Evolutionary conservation across 2,888 invertebrate species (phyloP), one percentile per base, ranked within the genome.

Genomic region (Copidosoma aretas): DNA sequence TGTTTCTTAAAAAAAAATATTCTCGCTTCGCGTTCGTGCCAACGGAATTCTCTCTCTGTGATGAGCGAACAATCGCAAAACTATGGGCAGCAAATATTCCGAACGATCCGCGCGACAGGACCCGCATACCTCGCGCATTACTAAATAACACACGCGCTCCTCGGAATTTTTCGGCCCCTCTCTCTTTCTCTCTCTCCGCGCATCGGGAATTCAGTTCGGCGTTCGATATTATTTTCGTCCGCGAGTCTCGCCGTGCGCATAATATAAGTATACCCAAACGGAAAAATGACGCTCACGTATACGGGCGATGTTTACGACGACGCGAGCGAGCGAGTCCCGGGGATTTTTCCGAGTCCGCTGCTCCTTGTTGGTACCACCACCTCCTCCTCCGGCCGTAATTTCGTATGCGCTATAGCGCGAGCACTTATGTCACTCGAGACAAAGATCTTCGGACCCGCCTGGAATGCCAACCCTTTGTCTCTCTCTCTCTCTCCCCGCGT

Each of bases 371-470:
- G n/a, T n/a, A n/a, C n/a, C n/a, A n/a, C n/a, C n/a, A n/a, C n/a
- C n/a, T n/a, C n/a, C n/a, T n/a, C n/a, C 4, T 53, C 14, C 21
- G 12, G 8, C 12, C 32, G 56, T 58, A 58, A 76, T 74, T 73
- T 77, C 67, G 79, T 79, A 79, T 78, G 77, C 79, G 61, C 25
- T 64, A 51, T 70, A 65, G 19, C 62, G 72, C 70, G 61, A 68
- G 75, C 77, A 79, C 43, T 79, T 80, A 80, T 80, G 80, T 80
- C 80, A 79, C 75, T 72, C 72, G 69, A 64, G 61, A 65, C 72
- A 71, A 73, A 64, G 74, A 73, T 64, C 74, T 67, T 72, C 73
- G 73, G 71, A 51, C 67, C 74, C 73, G 53, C 46, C n/a, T 17
- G 22, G 65, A 69, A 65, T 65, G 53, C 15, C 53, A 69, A 60